Conservation (phyloP, 2,113 vertebrate species). For the Perca flavescens region DNA sequence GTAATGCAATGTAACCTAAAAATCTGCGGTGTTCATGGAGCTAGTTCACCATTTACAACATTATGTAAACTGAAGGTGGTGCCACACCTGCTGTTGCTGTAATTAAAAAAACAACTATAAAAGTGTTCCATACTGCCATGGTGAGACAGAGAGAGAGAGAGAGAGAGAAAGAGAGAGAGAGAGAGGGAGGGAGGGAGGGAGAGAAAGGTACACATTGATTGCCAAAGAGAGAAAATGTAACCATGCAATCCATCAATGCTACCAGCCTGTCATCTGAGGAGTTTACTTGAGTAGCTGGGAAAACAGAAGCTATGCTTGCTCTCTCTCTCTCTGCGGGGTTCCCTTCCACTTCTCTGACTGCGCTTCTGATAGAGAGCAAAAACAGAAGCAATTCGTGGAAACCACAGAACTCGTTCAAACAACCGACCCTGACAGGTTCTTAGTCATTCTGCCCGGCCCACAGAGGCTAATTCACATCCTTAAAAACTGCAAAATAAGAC, state of each 20-base stretch:
- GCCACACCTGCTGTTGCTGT: conserved; percentile 25
- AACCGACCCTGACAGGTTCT: conserved; percentile 53
- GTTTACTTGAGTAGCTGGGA: conserved; percentile 54
- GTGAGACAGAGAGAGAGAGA: not conserved
- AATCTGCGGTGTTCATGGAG: conserved; percentile 13
- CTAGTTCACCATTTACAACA: conserved; percentile 4
- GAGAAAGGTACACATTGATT: conserved; percentile 49
- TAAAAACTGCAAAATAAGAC: conserved; percentile 41
- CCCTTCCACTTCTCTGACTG: conserved; percentile 38
- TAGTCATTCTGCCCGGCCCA: conserved; percentile 13
- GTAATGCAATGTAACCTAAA: conserved; percentile 5
- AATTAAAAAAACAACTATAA: conserved; percentile 6
- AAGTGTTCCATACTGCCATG: conserved; percentile 4
- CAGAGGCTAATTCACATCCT: conserved; percentile 45
- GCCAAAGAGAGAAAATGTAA: conserved; percentile 53
- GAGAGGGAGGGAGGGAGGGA: not conserved
- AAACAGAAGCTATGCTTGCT: conserved; percentile 53
- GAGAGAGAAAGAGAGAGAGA: not conserved
- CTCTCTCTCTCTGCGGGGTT: conserved; percentile 52
- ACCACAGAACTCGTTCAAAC: conserved; percentile 28
- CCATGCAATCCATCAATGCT: conserved; percentile 66
- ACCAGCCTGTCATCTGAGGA: conserved; percentile 66
- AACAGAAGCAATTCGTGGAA: conserved; percentile 45
- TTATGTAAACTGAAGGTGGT: not conserved
- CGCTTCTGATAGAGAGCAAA: conserved; percentile 45